Evolutionary conservation across 2,888 invertebrate genomes (phyloP).

Genomic region (Kryphioiulus occultus): DNA sequence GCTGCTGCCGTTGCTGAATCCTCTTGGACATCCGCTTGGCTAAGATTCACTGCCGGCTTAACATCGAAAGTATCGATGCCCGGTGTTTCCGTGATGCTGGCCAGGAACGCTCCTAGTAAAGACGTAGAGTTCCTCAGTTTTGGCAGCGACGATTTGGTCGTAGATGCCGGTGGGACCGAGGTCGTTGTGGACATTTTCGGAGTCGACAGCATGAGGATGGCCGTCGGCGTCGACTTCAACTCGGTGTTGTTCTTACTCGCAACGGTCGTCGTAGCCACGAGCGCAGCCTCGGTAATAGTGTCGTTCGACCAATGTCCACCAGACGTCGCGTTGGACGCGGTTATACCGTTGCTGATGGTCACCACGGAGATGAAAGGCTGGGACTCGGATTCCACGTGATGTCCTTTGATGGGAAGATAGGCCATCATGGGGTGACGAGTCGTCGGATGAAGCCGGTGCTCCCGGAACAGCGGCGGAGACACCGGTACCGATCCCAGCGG

Average conservation of each 20-base stretch:
- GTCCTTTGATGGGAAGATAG: constrained; percentile 19
- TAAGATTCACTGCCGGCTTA: background rate
- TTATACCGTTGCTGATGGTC: background rate
- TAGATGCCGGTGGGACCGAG: background rate
- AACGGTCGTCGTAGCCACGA: background rate
- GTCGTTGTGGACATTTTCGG: background rate
- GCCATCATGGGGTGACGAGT: background rate
- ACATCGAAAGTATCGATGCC: background rate
- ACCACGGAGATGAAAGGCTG: background rate
- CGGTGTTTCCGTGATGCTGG: background rate
- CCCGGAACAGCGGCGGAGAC: background rate
- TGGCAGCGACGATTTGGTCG: background rate
- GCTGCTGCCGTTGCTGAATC: too few species aligned
- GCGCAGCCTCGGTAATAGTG: background rate
- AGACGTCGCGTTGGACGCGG: background rate
- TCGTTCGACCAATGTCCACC: background rate
- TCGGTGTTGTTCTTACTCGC: background rate
- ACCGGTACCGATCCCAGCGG: background rate
- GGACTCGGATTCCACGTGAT: constrained; percentile 43
- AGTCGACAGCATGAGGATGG: constrained; percentile 33
- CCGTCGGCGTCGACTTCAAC: background rate
- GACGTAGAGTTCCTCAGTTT: background rate
- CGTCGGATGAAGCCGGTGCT: background rate
- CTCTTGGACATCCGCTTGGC: background rate
- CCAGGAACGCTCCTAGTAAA: background rate